Percentiles rank a stretch among this genome's conserved stretches.
phyloP scores from a whole-genome alignment of 2,797 vertebrate genomes.

The Fistularia commersonii region DNA sequence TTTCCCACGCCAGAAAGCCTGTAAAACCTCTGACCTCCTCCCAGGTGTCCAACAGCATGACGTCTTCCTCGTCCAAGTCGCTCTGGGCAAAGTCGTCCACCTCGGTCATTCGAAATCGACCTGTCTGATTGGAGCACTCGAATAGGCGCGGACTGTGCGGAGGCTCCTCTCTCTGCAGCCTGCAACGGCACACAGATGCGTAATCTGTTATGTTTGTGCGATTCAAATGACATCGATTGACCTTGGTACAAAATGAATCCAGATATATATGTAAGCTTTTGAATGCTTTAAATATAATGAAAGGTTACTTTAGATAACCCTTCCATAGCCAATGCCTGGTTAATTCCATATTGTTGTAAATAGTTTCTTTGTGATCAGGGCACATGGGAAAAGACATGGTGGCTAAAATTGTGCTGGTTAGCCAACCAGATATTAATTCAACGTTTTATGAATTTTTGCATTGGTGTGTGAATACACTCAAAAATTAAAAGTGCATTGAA shows the following conservation, averaged over 20 bases:
- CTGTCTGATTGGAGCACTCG: slow-evolving; percentile 91
- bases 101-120: slow-evolving; percentile 85
- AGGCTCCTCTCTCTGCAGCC: slow-evolving; percentile 75
- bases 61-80: slow-evolving; percentile 89
- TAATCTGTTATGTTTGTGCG: slow-evolving; percentile 11
- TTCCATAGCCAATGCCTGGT: slow-evolving; percentile 1
- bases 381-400: too few relatives aligned
- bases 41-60: slow-evolving; percentile 92
- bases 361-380: too few relatives aligned
- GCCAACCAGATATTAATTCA: too few relatives aligned
- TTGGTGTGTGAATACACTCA: not conserved
- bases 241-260: slow-evolving; percentile 26
- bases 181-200: slow-evolving; percentile 42
- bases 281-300: slow-evolving; percentile 27
- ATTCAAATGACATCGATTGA: slow-evolving; percentile 15
- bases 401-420: too few relatives aligned
- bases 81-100: slow-evolving; percentile 82
- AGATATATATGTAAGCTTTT: slow-evolving; percentile 33
- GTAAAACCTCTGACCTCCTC: slow-evolving; percentile 80
- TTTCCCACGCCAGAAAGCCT: too few relatives aligned
- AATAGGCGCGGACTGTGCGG: slow-evolving; percentile 83
- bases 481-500: not conserved
- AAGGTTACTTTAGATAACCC: slow-evolving; percentile 4
- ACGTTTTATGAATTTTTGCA: not conserved
- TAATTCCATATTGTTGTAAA: too few relatives aligned